Base-by-base conservation (phyloP, 2,888 invertebrate genomes). In the Omphaloscelis lunosa region DNA sequence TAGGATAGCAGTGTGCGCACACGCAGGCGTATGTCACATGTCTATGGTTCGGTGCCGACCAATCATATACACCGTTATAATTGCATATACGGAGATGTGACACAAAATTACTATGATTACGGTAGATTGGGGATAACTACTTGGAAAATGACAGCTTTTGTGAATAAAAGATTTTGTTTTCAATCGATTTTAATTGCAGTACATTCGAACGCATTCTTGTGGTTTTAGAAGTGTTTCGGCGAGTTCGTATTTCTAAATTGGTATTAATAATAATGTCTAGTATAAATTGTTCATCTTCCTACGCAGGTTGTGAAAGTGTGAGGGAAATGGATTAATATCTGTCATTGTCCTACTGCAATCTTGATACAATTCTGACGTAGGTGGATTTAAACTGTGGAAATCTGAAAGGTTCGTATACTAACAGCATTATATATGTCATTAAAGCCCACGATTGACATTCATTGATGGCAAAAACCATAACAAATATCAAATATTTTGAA, bases 11-110 rank as follows among this genome's bases (percentile, higher is more conserved):
- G 72, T 81, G 72, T 80, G 81, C 73, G 71, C 73, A 56, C 82
- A 86, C 89, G 91, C 91, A 90, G 81, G 89, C 91, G 89, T 93
- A 93, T 94, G 94, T 93, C 93, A 93, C 92, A 88, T 84, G 85
- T 92, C 88, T 91, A 89, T 89, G 93, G 92, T 86, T 89, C 91
- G 90, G 84, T 89, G 91, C 87, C 86, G 85, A 77, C 89, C 88
- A 88, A 90, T 90, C 82, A 79, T 69, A 80, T 84, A 70, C 82
- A 87, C 92, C 92, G 92, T 93, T 93, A 89, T 93, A 92, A 93
- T 93, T 91, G 91, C 84, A 80, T 77, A 79, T 79, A 84, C 84
- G 72, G 86, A 82, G 87, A 87, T 85, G 83, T 89, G 88, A 90
- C 88, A 85, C 83, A 82, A 89, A 89, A 88, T 86, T 87, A 78